A percentile compares a stretch with the other conserved stretches of the same genome.
These are phyloP conservation scores for Scortum barcoo DNA, from an alignment of 2,113 vertebrate genomes.

Conservation along the genomic window DNA sequence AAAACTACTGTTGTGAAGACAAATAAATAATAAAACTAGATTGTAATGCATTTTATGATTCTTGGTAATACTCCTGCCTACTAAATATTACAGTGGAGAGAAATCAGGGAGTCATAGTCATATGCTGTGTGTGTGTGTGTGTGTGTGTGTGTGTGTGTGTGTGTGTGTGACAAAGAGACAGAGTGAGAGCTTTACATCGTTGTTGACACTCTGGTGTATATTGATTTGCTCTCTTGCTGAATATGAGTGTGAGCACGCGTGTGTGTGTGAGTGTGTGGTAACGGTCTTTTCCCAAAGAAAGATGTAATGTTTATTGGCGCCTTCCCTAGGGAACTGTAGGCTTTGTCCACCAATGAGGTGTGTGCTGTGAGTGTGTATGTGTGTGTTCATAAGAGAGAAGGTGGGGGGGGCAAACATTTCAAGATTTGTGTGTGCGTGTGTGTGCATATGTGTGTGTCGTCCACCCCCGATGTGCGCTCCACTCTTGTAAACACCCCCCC, in stretches of 20 bases:
- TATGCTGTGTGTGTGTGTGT: constrained; percentile 4
- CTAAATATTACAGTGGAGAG: constrained; percentile 30
- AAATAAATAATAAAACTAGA: constrained; percentile 20
- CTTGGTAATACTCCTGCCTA: background rate
- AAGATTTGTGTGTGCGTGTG: constrained; percentile 45
- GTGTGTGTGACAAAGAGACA: background rate
- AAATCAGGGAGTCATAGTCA: constrained; percentile 37
- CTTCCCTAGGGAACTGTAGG: constrained; percentile 57
- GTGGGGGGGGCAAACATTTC: constrained; percentile 36
- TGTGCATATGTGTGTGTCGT: constrained; percentile 64
- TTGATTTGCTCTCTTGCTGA: constrained; percentile 67
- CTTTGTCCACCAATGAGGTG: constrained; percentile 54
- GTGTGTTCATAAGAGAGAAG: constrained; percentile 31
- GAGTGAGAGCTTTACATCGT: constrained; percentile 30
- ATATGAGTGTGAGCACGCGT: constrained; percentile 35
- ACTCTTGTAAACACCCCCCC: constrained; percentile 76
- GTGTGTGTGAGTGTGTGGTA: constrained; percentile 36
- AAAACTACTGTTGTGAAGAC: background rate
- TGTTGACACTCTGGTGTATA: constrained; percentile 55
- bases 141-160: constrained; percentile 10
- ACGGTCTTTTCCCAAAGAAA: constrained; percentile 63
- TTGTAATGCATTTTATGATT: constrained; percentile 16
- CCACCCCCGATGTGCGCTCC: constrained; percentile 62
- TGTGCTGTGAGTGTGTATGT: constrained; percentile 29
- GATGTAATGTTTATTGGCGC: constrained; percentile 73